Evolutionary conservation across 1,140 invertebrate genomes (phyloP), one percentile per base, ranked within the genome.

Genomic region (Atta texana): DNA sequence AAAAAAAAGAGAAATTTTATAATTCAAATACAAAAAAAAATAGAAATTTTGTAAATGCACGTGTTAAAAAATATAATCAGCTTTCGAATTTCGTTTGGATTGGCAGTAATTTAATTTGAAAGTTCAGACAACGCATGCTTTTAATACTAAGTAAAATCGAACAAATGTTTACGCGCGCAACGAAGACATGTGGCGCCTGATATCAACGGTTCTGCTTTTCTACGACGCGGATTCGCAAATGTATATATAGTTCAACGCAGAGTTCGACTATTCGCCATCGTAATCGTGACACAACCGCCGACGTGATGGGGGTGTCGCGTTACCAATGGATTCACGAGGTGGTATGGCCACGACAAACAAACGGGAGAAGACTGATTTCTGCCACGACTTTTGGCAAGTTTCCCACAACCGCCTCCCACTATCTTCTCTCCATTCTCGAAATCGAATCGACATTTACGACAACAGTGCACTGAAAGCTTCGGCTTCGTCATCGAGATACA

Each of bases 371-470:
- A 88, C 86, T 88, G 91, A 90, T 90, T 90, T 92, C 91, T 88
- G 85, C 69, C 86, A 72, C 44, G 78, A 77, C 72, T 92, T 93
- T 93, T 93, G 93, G 93, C 92, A 93, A 88, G 85, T 91, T 88
- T 91, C 92, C 93, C 90, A 89, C 86, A 72, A 66, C 71, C 53
- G 71, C 89, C 90, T 91, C 90, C 80, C 59, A 63, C 86, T 89
- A 80, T 87, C 57, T 44, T 88, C 77, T 81, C 76, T 68, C 86
- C 89, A 90, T 90, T 90, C 90, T 82, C 87, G 87, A 90, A 88
- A 89, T 92, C 87, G 89, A 92, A 93, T 93, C 91, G 92, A 90
- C 91, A 89, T 92, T 93, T 93, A 92, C 92, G 90, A 90, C 86
- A 88, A 89, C 82, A 82, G 77, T 76, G 87, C 81, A 87, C 69